These are phyloP conservation scores for Augochlora pura DNA, from an alignment of 1,140 invertebrate genomes.

Conservation along the genomic window DNA sequence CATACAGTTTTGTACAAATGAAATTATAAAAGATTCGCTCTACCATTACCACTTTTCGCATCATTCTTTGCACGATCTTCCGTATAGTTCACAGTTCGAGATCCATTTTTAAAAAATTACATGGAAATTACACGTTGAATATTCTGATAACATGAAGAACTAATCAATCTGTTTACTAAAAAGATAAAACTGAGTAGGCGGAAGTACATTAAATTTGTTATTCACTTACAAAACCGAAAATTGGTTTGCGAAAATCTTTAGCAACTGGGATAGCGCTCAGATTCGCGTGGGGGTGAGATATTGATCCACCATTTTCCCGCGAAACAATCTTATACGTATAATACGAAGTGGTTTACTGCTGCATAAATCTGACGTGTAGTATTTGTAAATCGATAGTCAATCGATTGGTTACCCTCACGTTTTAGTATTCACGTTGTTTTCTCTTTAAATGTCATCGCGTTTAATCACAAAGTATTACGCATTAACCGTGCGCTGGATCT, in stretches of 20 bases:
- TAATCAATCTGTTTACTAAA: neutral
- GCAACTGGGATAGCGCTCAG: constrained; percentile 41
- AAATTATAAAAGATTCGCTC: constrained; percentile 2
- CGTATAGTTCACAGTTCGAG: neutral
- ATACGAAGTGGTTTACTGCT: constrained; percentile 6
- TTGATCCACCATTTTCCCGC: constrained; percentile 66
- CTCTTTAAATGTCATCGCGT: constrained; percentile 9
- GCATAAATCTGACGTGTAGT: neutral
- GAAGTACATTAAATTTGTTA: neutral
- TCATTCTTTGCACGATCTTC: constrained; percentile 18
- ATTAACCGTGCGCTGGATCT: neutral
- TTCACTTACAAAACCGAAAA: constrained; percentile 33
- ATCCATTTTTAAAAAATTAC: neutral
- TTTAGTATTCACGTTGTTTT: neutral
- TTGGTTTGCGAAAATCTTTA: constrained; percentile 45
- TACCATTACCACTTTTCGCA: constrained; percentile 32
- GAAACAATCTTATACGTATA: constrained; percentile 46
- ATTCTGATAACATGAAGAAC: neutral
- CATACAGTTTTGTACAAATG: neutral
- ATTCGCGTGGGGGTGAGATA: constrained; percentile 66
- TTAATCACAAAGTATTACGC: constrained; percentile 13
- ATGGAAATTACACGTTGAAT: neutral
- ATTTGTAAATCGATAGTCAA: constrained; percentile 22
- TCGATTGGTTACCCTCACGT: neutral
- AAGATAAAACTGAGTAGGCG: neutral